These are phyloP conservation scores for Microctonus aethiopoides DNA, from an alignment of 2,888 invertebrate species.

Conservation along the genomic window DNA sequence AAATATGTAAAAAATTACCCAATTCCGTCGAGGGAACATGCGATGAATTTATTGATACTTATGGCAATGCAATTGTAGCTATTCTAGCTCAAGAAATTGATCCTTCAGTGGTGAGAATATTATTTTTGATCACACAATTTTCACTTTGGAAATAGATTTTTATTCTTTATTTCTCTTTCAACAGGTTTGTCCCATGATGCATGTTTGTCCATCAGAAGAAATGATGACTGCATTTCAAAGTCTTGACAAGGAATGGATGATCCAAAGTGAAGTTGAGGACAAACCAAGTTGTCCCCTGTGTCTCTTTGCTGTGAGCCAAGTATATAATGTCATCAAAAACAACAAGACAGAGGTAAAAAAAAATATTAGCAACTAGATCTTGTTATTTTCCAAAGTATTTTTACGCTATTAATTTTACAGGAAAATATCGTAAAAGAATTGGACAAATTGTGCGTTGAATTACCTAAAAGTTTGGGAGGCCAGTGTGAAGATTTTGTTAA, in stretches of 20 bases:
- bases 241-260: constrained; percentile 68
- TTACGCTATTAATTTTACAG: constrained; percentile 66
- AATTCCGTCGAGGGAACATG: constrained; percentile 74
- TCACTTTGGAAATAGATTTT: neutral
- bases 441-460: constrained; percentile 76
- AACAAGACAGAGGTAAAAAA: constrained; percentile 78
- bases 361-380: constrained; percentile 6
- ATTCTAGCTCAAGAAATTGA: constrained; percentile 83
- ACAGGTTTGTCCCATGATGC: constrained; percentile 78
- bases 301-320: constrained; percentile 81
- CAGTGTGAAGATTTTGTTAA: constrained; percentile 83
- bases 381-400: neutral
- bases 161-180: constrained; percentile 40
- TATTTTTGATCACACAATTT: constrained; percentile 2
- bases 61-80: constrained; percentile 83
- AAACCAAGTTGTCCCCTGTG: constrained; percentile 85
- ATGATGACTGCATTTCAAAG: constrained; percentile 62
- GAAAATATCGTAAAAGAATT: constrained; percentile 77
- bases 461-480: constrained; percentile 73
- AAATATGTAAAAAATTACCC: constrained; percentile 79
- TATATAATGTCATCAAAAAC: constrained; percentile 79
- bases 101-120: constrained; percentile 73
- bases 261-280: constrained; percentile 68
- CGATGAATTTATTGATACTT: constrained; percentile 79
- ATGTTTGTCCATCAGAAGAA: constrained; percentile 73